A percentile compares a stretch with the other conserved stretches of the same genome.
These are phyloP conservation scores for Chymomyza fuscimana DNA, from an alignment of 2,888 invertebrate genomes.

Conservation along the genomic window DNA sequence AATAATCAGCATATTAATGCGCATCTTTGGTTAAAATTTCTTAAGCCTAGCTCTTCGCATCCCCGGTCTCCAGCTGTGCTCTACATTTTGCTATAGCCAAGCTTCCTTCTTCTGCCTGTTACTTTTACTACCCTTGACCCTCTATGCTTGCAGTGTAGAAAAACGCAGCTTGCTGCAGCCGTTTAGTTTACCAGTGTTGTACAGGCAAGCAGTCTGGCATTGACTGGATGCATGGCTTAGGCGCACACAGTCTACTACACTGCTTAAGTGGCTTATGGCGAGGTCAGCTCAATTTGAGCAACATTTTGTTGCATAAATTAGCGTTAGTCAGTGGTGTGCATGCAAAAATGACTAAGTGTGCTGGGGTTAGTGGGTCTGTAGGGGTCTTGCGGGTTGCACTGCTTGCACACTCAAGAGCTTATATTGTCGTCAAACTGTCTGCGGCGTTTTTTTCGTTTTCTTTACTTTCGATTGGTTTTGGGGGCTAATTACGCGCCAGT, in stretches of 20 bases:
- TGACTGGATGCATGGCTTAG: constrained; percentile 26
- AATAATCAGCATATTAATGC: too few relatives aligned
- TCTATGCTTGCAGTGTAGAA: neutral
- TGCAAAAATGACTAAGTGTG: constrained; percentile 56
- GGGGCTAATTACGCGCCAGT: neutral
- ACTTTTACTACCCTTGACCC: too few relatives aligned
- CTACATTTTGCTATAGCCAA: too few relatives aligned
- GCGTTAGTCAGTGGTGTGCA: constrained; percentile 42
- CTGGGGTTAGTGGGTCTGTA: too few relatives aligned
- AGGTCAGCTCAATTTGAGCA: constrained; percentile 43
- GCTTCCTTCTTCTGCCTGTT: neutral
- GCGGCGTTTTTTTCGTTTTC: constrained; percentile 24
- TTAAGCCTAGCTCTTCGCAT: too few relatives aligned
- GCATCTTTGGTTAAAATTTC: too few relatives aligned
- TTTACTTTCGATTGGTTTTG: constrained; percentile 54
- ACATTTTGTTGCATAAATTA: constrained; percentile 39
- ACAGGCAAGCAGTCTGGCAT: constrained; percentile 39
- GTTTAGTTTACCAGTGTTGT: constrained; percentile 20
- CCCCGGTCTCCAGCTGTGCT: too few relatives aligned
- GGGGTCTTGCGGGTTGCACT: neutral
- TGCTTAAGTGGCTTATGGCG: constrained; percentile 52
- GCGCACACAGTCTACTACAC: neutral
- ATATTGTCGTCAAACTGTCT: constrained; percentile 66
- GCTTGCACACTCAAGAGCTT: neutral
- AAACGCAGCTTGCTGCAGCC: constrained; percentile 14